Base-by-base conservation (phyloP, 2,888 invertebrate genomes). In the Tipula vernalis region DNA sequence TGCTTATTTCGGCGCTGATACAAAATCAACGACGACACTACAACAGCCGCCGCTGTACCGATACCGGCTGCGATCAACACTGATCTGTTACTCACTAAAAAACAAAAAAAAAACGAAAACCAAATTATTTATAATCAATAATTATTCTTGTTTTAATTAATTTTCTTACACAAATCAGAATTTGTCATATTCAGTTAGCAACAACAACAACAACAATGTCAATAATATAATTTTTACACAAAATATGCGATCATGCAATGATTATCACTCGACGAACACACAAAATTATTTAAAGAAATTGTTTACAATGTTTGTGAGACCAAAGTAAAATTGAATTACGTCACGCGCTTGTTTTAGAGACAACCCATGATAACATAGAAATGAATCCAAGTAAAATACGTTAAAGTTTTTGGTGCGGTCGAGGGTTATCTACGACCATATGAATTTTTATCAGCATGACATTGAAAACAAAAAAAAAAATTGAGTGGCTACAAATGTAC, bases 1-100 rank as follows among this genome's bases (percentile, higher is more conserved):
- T 86, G 18, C 1, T 28, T 51, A n/a, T 57, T n/a, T 12, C 28
- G 39, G 6, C 86, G 85, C n/a, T 83, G 18, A 44, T 87, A 87
- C n/a, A 84, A 83, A 71, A 42, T 42, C 36, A 41, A n/a, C n/a
- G 84, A 36, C n/a, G 84, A 84, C 36, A 88, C 85, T 6, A 88
- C 87, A n/a, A 86, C 88, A 10, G 88, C 87, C 10, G 88, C 88
- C 3, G 87, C 86, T 12, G 88, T 4, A 2, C 89, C 89, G 6
- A 89, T 87, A 47, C 89, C 89, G 36, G 88, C 87, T 10, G 88
- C 88, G 36, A 88, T 84, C 13, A 86, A 28, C 2, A 71, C 28
- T 12, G 71, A 71, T 71, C 28, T 18, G 28, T 28, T 71, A 12
- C 4, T 71, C 18, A 71, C 71, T 71, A 28, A 18, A 57, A 57